Percentiles rank a stretch among this genome's conserved stretches.
These are phyloP conservation scores for Tautogolabrus adspersus DNA, from an alignment of 2,113 vertebrate genomes.

Conservation along the genomic window DNA sequence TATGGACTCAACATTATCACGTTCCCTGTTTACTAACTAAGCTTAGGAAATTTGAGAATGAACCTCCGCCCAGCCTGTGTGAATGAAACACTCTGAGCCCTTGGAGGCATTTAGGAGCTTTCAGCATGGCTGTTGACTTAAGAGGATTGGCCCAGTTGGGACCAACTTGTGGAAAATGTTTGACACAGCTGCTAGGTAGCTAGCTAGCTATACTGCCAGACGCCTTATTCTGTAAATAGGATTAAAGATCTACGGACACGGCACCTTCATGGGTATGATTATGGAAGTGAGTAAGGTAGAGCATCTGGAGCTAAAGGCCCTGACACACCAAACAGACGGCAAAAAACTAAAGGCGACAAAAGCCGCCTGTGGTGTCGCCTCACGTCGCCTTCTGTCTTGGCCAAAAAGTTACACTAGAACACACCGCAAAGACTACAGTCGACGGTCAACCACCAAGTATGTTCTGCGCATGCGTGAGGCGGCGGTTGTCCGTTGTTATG, in stretches of 20 bases:
- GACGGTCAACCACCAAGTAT: too few species aligned
- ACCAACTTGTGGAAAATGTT: conserved; percentile 55
- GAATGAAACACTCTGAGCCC: conserved; percentile 56
- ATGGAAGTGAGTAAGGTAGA: conserved; percentile 15
- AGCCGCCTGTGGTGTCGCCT: too few species aligned
- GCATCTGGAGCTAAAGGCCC: conserved; percentile 28
- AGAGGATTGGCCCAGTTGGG: conserved; percentile 76
- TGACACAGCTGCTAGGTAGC: conserved; percentile 49
- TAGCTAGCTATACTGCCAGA: conserved; percentile 33
- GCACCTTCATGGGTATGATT: conserved; percentile 23
- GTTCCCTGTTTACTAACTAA: not conserved
- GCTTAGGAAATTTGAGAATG: conserved; percentile 38
- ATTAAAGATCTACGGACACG: conserved; percentile 70
- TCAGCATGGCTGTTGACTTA: conserved; percentile 62
- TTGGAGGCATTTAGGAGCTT: conserved; percentile 65
- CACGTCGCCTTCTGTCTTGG: too few species aligned
- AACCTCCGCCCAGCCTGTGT: not conserved
- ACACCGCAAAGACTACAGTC: too few species aligned
- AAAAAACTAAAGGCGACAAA: too few species aligned
- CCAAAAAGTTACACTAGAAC: too few species aligned
- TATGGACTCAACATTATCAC: not conserved
- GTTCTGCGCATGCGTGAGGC: too few species aligned
- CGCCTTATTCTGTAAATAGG: conserved; percentile 68
- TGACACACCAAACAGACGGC: too few species aligned
- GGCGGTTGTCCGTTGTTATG: too few species aligned